A percentile compares a stretch with the other conserved stretches of the same genome.
Conservation (phyloP, 2,113 vertebrate species). For the Zeus faber region DNA sequence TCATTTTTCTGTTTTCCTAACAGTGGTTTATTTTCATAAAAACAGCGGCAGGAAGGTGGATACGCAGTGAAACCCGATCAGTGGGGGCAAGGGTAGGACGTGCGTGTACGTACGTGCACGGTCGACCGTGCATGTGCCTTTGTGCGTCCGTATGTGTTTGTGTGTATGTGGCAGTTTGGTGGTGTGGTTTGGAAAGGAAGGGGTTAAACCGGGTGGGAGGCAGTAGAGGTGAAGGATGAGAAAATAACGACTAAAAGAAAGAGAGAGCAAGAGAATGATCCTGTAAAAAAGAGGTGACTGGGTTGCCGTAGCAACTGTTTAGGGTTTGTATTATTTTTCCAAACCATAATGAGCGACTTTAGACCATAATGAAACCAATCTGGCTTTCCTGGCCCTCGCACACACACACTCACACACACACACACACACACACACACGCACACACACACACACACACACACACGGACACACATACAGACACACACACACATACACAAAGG, state of each 20-base stretch:
- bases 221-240: constrained; percentile 41
- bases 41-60: constrained; percentile 42
- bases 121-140: constrained; percentile 14
- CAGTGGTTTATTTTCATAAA: constrained; percentile 48
- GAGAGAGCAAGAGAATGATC: constrained; percentile 3
- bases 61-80: constrained; percentile 36
- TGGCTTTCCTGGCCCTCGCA: constrained; percentile 70
- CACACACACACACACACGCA: constrained; percentile 4
- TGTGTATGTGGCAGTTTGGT: constrained; percentile 38
- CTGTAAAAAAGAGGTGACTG: constrained; percentile 34
- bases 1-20: constrained; percentile 32
- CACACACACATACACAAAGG: constrained; percentile 12
- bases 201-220: constrained; percentile 23
- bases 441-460: constrained; percentile 20
- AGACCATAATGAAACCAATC: constrained; percentile 74
- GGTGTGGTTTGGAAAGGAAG: constrained; percentile 11
- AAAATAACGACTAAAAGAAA: constrained; percentile 26
- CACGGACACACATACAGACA: constrained; percentile 16
- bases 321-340: constrained; percentile 65
- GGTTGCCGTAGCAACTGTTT: constrained; percentile 67
- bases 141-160: constrained; percentile 18
- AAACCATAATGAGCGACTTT: constrained; percentile 68
- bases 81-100: background rate
- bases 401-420: constrained; percentile 44
- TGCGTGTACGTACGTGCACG: constrained; percentile 12